Percentiles rank a stretch among this genome's conserved stretches.
These are phyloP conservation scores for Drosophila trichaetosa DNA, from an alignment of 2,888 invertebrate species.

Conservation along the genomic window DNA sequence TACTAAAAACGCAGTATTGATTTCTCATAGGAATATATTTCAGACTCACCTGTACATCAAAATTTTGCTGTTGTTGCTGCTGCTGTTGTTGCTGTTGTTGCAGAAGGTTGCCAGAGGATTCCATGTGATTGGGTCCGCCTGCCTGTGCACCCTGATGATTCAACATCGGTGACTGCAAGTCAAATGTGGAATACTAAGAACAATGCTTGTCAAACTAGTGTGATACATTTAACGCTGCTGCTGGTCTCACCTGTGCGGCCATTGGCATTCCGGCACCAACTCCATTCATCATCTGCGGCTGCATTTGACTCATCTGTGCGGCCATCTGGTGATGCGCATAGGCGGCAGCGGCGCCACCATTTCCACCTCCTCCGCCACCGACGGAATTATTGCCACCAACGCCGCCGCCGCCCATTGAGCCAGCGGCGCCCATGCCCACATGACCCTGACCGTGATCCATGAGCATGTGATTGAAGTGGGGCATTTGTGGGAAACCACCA, in stretches of 20 bases:
- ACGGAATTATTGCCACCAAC: conserved; percentile 42
- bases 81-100: conserved; percentile 88
- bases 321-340: conserved; percentile 85
- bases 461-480: conserved; percentile 86
- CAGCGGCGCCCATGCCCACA: conserved; percentile 62
- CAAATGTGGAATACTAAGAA: not conserved
- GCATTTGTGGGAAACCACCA: conserved; percentile 82
- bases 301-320: conserved; percentile 84
- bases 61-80: conserved; percentile 90
- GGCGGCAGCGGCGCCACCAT: conserved; percentile 71
- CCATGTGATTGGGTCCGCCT: conserved; percentile 84
- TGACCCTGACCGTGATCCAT: conserved; percentile 84
- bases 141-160: conserved; percentile 83
- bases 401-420: conserved; percentile 38
- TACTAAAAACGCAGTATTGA: not conserved
- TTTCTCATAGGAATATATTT: not conserved
- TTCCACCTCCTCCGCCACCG: conserved; percentile 53
- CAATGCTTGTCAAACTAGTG: conserved; percentile 19
- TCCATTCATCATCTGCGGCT: conserved; percentile 84
- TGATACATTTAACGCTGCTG: too few species aligned
- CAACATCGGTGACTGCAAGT: conserved; percentile 84
- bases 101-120: conserved; percentile 86
- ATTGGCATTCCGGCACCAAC: conserved; percentile 84
- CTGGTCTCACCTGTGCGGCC: conserved; percentile 82
- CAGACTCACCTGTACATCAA: conserved; percentile 91